Base-by-base conservation (phyloP, 2,797 vertebrate genomes). In the Gallinago nigripennis region DNA sequence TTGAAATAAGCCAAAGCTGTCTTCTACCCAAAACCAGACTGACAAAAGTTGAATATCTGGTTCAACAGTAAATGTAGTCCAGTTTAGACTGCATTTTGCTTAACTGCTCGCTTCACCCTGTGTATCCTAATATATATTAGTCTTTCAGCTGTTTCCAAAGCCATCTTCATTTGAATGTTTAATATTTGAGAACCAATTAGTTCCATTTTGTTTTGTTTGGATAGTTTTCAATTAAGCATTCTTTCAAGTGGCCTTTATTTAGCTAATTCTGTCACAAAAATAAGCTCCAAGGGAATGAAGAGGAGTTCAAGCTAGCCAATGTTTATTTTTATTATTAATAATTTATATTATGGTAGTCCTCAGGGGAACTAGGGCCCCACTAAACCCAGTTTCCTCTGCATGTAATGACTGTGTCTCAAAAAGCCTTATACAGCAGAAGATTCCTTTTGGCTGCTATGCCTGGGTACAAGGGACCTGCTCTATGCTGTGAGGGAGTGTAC, bases 321-420 rank as follows among this genome's bases (percentile, higher is more conserved):
- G 94, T 95, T 97, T 96, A 94, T 97, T 97, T 97, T 95, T 86
- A 79, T 96, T 95, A 95, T 96, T 97, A 97, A 94, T 96, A 94
- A 97, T 95, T 95, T 97, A 94, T 92, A 90, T 95, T 84, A 90
- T 82, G 73, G 48, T 54, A 86, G 82, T 90, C 65, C 88, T 48
- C 31, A 58, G 85, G 82, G 92, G 57, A 88, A 54, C 66, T 17
- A 87, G 95, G 95, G 90, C 90, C 86, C 57, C 95, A 81, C 66
- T 87, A 88, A 92, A 70, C 60, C 70, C 79, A 65, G 69, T 94
- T 96, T 94, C 54, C 78, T 88, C 71, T 82, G 64, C 65, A 14
- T 89, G 61, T 66, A 50, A 33, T 90, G 85, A 48, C 56, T 77
- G 46, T 37, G 78, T 88, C 58, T 95, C 73, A 72, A 90, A 94